A percentile compares a stretch with the other conserved stretches of the same genome.
phyloP scores from a whole-genome alignment of 2,888 invertebrate species.

The Poecilus cupreus region DNA sequence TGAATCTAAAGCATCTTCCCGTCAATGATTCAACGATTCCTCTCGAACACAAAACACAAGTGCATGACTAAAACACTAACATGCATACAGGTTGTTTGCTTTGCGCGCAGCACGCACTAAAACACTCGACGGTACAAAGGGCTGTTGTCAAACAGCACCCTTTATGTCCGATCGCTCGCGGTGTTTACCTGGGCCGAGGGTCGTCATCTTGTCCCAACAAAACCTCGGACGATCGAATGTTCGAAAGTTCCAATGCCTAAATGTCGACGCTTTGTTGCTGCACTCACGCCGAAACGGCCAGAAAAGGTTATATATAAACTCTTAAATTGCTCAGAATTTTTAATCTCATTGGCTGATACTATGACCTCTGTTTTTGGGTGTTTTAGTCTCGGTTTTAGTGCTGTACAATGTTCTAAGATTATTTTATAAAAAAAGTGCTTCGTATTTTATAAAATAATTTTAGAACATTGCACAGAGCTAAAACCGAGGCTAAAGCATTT shows the following conservation, averaged over 20 bases:
- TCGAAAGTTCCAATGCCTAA: background rate
- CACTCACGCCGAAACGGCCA: background rate
- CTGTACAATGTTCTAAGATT: too few species aligned
- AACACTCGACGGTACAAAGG: conserved; percentile 54
- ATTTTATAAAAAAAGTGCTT: too few species aligned
- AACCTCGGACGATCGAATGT: background rate
- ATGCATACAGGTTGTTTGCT: conserved; percentile 15
- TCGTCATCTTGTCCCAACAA: conserved; percentile 19
- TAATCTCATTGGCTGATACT: too few species aligned
- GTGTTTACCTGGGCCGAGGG: conserved; percentile 26
- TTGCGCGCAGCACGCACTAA: conserved; percentile 35
- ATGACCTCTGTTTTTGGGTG: too few species aligned
- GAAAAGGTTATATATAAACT: too few species aligned
- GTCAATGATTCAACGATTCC: conserved; percentile 20
- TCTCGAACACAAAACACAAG: background rate
- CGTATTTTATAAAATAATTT: too few species aligned
- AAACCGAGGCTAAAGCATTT: too few species aligned
- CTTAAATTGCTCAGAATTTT: too few species aligned
- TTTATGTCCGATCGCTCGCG: background rate
- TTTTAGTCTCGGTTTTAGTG: too few species aligned
- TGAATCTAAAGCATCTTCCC: background rate
- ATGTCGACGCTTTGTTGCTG: background rate
- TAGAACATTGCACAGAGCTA: too few species aligned
- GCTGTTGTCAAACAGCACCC: conserved; percentile 55
- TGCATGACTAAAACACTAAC: conserved; percentile 8